Conservation (phyloP, 2,888 invertebrate species). For the Platypus cylindrus region DNA sequence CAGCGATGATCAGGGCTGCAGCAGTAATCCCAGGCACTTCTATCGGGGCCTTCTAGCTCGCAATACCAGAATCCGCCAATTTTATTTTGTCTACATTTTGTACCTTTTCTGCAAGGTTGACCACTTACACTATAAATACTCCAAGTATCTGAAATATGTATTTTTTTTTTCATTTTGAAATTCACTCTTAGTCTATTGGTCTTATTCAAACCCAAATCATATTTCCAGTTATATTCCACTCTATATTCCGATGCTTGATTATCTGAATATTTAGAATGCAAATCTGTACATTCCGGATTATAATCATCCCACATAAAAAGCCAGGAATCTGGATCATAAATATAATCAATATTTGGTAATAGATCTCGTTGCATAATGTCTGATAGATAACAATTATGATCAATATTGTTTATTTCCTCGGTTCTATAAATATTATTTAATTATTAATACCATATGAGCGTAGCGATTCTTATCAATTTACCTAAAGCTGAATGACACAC, state of each 20-base stretch:
- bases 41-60: constrained; percentile 58
- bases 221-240: constrained; percentile 11
- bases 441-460: constrained; percentile 2
- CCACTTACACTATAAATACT: constrained; percentile 71
- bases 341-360: constrained; percentile 59
- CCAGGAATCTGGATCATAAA: constrained; percentile 54
- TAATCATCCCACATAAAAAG: constrained; percentile 69
- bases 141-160: constrained; percentile 36
- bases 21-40: constrained; percentile 74
- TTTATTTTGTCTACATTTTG: constrained; percentile 55
- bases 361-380: constrained; percentile 67
- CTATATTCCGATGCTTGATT: constrained; percentile 9
- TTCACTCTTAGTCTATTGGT: background rate
- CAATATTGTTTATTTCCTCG: constrained; percentile 8
- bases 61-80: constrained; percentile 76
- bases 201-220: constrained; percentile 14
- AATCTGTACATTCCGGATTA: constrained; percentile 50
- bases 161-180: constrained; percentile 1
- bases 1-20: constrained; percentile 72
- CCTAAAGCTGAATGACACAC: constrained; percentile 66
- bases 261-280: constrained; percentile 19
- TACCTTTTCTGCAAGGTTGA: constrained; percentile 58
- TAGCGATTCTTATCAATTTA: constrained; percentile 23
- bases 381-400: constrained; percentile 57
- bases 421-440: constrained; percentile 20